Conservation (phyloP, 2,888 invertebrate species). For the Danaus chrysippus region DNA sequence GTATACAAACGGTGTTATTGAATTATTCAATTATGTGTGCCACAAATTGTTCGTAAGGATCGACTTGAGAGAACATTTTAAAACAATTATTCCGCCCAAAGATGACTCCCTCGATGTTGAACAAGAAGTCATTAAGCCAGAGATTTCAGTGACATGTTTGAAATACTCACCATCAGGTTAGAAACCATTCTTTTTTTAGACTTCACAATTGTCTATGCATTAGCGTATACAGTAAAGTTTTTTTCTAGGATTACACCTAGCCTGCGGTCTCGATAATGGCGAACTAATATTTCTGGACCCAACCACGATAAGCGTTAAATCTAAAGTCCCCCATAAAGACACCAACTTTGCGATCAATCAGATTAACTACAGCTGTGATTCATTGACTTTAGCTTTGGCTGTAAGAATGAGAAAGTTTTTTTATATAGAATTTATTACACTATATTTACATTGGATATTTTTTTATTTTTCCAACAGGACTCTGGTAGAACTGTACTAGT, state of each 20-base stretch:
- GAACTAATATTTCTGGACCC: slow-evolving; percentile 80
- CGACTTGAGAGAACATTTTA: slow-evolving; percentile 53
- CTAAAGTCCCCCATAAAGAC: slow-evolving; percentile 65
- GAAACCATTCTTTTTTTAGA: slow-evolving; percentile 4
- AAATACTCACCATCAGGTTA: slow-evolving; percentile 79
- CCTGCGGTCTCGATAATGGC: slow-evolving; percentile 80
- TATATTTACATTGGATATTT: background rate
- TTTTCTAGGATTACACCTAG: slow-evolving; percentile 73
- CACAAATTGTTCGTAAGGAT: slow-evolving; percentile 50
- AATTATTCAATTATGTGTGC: slow-evolving; percentile 63
- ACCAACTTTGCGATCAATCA: slow-evolving; percentile 65
- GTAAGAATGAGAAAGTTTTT: slow-evolving; percentile 54
- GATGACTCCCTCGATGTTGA: slow-evolving; percentile 56
- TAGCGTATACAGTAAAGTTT: background rate
- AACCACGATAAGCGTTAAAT: slow-evolving; percentile 68
- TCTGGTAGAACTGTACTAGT: slow-evolving; percentile 71
- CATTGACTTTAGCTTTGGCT: slow-evolving; percentile 75
- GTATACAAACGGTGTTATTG: slow-evolving; percentile 66
- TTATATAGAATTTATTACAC: background rate
- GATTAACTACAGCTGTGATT: slow-evolving; percentile 75
- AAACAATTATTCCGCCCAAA: slow-evolving; percentile 51
- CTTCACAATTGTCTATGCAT: background rate
- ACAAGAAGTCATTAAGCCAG: slow-evolving; percentile 46
- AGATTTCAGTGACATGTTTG: slow-evolving; percentile 59
- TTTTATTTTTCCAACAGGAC: slow-evolving; percentile 62